Evolutionary conservation across 2,888 invertebrate species (phyloP), one percentile per base, ranked within the genome.

Genomic region (Trypoxylon attenuatum): DNA sequence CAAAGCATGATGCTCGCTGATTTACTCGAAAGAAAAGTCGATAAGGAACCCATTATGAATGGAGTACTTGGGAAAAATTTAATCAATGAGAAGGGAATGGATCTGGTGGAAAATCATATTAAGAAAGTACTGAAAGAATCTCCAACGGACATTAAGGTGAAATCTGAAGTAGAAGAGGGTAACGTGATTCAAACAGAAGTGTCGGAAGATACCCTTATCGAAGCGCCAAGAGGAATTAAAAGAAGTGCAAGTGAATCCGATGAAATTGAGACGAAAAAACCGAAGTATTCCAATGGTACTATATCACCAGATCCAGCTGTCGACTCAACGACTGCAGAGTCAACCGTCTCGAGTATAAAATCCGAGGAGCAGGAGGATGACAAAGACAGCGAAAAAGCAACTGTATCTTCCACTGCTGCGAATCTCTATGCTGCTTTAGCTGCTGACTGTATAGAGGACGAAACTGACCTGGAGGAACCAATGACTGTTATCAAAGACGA

Each of bases 361-460:
- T 87, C 88, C 1, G 86, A 87, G 22, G 83, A 83, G 33, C 88
- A 86, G 8, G 89, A 89, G 61, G 88, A 89, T 1, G 89, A 90
- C 0, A 87, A 90, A 39, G 87, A 88, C n/a, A 82, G 83, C 23
- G 82, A 86, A 2, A 89, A 91, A 70, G 90, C 90, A 25, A 91
- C 91, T 1, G 93, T 93, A 0, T 95, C 95, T 0, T 94, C 94
- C 55, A 94, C 94, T 4, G 95, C 95, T 0, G 95, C 95, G 0
- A 95, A 95, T 87, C 87, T 95, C 19, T 95, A 95, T 82, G 95
- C 95, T 0, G 95, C 95, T 22, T 89, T 95, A 47, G 95, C 95
- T 0, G 95, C 95, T 0, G 94, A 94, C 27, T 94, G 94, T 46
- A 88, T 95, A 15, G 94, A 94, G 81, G 95, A 95, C 76, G 95